Evolutionary conservation across 2,797 vertebrate species (phyloP).

Genomic region (Rhabdomys pumilio): DNA sequence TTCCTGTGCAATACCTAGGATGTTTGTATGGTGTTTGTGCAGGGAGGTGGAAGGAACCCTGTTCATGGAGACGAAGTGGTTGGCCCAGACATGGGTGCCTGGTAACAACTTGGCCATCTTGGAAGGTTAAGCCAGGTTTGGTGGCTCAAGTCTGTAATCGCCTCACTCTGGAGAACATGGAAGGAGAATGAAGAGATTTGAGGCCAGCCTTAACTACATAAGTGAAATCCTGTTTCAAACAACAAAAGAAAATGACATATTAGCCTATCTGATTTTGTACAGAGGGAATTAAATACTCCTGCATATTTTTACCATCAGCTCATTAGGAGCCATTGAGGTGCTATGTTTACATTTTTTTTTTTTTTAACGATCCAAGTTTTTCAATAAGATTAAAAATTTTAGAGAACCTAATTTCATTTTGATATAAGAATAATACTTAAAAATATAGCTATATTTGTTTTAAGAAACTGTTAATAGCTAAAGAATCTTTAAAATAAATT

Average conservation of each 20-base stretch:
- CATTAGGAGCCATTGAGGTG: neutral
- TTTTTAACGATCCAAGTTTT: slow-evolving; percentile 21
- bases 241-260: neutral
- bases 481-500: slow-evolving; percentile 53
- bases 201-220: neutral
- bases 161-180: neutral
- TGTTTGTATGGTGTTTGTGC: slow-evolving; percentile 32
- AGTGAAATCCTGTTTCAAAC: neutral
- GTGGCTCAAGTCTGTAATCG: neutral
- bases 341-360: slow-evolving; percentile 61
- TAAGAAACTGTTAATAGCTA: slow-evolving; percentile 46
- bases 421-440: slow-evolving; percentile 7
- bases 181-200: neutral
- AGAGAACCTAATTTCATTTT: slow-evolving; percentile 40
- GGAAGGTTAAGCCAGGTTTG: slow-evolving; percentile 2
- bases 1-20: slow-evolving; percentile 1
- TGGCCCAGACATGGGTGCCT: neutral
- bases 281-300: slow-evolving; percentile 37
- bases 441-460: neutral
- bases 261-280: slow-evolving; percentile 50
- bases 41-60: neutral
- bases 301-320: neutral
- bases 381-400: slow-evolving; percentile 10
- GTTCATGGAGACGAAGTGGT: neutral
- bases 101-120: neutral